Conservation (phyloP, 2,888 invertebrate species). For the Tenodera sinensis region DNA sequence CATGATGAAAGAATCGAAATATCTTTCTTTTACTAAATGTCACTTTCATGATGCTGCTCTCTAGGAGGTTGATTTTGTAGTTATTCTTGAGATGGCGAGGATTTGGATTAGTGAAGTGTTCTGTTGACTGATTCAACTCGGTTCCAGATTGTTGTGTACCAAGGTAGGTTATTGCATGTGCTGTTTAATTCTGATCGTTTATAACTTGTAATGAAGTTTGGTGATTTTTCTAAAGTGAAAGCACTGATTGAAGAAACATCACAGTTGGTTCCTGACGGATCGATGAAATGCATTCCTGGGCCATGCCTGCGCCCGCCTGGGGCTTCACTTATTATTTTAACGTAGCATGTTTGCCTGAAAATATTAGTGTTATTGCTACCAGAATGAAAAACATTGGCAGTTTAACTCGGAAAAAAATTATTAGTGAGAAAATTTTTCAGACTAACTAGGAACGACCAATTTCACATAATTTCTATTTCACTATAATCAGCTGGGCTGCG, state of each 20-base stretch:
- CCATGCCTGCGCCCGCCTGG: constrained; percentile 13
- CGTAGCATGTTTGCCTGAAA: not conserved
- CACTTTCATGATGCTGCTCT: not conserved
- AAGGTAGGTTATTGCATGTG: constrained; percentile 2
- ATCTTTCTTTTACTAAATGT: constrained; percentile 3
- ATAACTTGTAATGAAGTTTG: not conserved
- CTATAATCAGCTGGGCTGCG: not conserved
- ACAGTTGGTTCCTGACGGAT: constrained; percentile 10
- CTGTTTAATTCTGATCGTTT: not conserved
- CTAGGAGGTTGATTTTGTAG: constrained; percentile 3
- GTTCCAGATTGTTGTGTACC: not conserved
- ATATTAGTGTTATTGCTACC: not conserved
- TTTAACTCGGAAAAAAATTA: not conserved
- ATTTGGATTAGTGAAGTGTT: not conserved
- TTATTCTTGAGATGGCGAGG: not conserved
- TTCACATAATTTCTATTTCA: not conserved
- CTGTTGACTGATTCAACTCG: not conserved
- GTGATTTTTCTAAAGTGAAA: not conserved
- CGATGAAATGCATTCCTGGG: constrained; percentile 21
- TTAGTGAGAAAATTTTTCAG: not conserved
- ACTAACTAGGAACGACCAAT: not conserved
- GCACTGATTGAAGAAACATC: not conserved
- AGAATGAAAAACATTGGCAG: not conserved
- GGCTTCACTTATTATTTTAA: not conserved
- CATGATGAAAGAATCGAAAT: not conserved